phyloP scores from a whole-genome alignment of 2,888 invertebrate genomes.

The Amiota mariae region DNA sequence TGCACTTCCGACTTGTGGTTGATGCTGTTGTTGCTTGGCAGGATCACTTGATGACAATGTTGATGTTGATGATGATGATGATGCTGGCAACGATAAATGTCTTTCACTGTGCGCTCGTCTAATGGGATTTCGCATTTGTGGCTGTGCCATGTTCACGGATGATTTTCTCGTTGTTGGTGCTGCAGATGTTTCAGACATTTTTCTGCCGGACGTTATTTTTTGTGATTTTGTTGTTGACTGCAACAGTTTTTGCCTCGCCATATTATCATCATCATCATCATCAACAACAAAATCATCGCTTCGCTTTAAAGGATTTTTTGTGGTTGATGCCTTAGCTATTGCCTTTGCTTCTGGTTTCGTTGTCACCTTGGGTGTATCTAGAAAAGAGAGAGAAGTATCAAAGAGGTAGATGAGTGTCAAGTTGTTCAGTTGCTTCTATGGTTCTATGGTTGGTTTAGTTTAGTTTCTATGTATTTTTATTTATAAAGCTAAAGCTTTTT shows the following conservation, averaged over 20 bases:
- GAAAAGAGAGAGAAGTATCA: neutral
- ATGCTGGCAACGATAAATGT: slow-evolving; percentile 57
- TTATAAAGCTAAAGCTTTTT: neutral
- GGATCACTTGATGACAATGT: neutral
- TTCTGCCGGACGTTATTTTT: slow-evolving; percentile 20
- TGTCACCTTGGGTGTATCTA: slow-evolving; percentile 14
- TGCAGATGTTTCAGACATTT: slow-evolving; percentile 7
- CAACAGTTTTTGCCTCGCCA: slow-evolving; percentile 46
- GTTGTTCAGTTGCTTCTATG: neutral
- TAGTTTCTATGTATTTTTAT: neutral
- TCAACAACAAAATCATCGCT: slow-evolving; percentile 9
- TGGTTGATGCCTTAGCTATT: slow-evolving; percentile 36
- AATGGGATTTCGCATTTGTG: slow-evolving; percentile 70
- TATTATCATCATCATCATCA: slow-evolving; percentile 21
- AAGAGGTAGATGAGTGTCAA: neutral
- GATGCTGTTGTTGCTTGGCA: neutral
- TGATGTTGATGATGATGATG: slow-evolving; percentile 66
- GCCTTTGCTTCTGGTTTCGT: slow-evolving; percentile 34
- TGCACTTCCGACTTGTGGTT: slow-evolving; percentile 10
- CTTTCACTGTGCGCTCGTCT: slow-evolving; percentile 72
- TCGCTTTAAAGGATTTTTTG: neutral
- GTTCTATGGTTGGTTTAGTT: neutral
- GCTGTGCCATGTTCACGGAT: slow-evolving; percentile 45
- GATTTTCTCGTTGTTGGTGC: slow-evolving; percentile 19
- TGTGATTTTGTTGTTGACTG: slow-evolving; percentile 51